Conservation (phyloP, 2,888 invertebrate species). For the Crossocerus cetratus region DNA sequence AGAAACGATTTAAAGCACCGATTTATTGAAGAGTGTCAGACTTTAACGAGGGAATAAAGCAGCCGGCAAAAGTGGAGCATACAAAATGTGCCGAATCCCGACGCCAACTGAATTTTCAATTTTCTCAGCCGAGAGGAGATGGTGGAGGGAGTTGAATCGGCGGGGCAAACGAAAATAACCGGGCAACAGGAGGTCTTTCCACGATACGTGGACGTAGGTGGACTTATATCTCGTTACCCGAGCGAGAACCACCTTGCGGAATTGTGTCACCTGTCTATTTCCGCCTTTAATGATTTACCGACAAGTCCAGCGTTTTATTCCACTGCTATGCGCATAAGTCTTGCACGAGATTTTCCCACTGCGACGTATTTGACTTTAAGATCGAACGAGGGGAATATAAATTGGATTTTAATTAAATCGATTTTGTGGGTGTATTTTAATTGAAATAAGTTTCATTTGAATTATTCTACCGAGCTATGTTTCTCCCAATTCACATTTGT, state of each 20-base stretch:
- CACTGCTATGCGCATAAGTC: background rate
- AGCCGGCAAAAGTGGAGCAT: slow-evolving; percentile 37
- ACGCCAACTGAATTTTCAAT: slow-evolving; percentile 64
- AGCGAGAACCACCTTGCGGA: slow-evolving; percentile 23
- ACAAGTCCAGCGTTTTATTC: background rate
- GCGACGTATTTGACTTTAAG: too few species aligned
- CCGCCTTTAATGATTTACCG: slow-evolving; percentile 2
- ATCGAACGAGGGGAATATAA: too few species aligned
- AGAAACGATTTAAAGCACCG: too few species aligned
- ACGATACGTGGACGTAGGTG: slow-evolving; percentile 49
- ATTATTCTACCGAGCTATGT: too few species aligned
- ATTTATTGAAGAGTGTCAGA: too few species aligned
- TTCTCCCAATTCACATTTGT: too few species aligned
- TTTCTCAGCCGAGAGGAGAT: slow-evolving; percentile 39
- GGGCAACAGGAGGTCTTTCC: slow-evolving; percentile 39
- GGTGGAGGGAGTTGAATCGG: slow-evolving; percentile 43
- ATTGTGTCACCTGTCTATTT: slow-evolving; percentile 25
- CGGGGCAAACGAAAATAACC: slow-evolving; percentile 62
- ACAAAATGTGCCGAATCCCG: slow-evolving; percentile 50
- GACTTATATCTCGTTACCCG: slow-evolving; percentile 25
- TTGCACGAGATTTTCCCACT: too few species aligned
- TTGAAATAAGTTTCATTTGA: too few species aligned
- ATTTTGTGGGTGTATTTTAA: too few species aligned
- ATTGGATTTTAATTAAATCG: too few species aligned
- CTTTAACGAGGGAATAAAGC: too few species aligned